Evolutionary conservation across 2,797 vertebrate genomes (phyloP).

Genomic region (Alectoris magna): DNA sequence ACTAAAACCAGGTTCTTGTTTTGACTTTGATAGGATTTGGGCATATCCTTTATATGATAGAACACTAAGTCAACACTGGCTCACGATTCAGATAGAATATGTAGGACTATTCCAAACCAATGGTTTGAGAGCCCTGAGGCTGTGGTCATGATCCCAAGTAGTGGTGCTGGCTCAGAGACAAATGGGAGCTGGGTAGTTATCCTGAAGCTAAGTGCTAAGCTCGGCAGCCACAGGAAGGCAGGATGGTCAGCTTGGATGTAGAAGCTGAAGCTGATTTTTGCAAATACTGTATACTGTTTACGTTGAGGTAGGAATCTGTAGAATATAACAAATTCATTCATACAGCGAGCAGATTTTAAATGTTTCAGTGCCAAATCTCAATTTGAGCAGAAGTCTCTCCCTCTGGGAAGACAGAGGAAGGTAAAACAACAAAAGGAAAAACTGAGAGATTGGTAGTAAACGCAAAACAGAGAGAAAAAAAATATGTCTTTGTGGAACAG

Average conservation of each 20-base stretch:
- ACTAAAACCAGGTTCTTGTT: background rate
- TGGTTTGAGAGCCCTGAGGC: background rate
- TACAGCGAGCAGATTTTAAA: background rate
- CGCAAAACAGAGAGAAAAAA: background rate
- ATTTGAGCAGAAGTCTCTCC: background rate
- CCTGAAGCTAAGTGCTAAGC: background rate
- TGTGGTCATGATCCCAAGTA: background rate
- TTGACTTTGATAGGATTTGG: background rate
- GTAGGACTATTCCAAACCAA: background rate
- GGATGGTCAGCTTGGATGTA: background rate
- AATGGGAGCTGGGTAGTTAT: background rate
- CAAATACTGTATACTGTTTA: background rate
- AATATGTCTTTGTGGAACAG: background rate
- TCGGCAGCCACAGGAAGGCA: background rate
- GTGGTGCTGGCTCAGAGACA: background rate
- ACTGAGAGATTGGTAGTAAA: background rate
- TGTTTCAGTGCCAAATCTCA: background rate
- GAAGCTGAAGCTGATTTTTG: background rate
- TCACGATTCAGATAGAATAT: background rate
- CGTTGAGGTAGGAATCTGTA: background rate
- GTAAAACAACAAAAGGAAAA: background rate
- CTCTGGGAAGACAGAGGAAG: background rate
- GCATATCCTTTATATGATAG: too few relatives aligned
- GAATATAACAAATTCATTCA: background rate
- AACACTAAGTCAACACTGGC: background rate